phyloP scores from a whole-genome alignment of 2,888 invertebrate species.

The Trypoxylon attenuatum region DNA sequence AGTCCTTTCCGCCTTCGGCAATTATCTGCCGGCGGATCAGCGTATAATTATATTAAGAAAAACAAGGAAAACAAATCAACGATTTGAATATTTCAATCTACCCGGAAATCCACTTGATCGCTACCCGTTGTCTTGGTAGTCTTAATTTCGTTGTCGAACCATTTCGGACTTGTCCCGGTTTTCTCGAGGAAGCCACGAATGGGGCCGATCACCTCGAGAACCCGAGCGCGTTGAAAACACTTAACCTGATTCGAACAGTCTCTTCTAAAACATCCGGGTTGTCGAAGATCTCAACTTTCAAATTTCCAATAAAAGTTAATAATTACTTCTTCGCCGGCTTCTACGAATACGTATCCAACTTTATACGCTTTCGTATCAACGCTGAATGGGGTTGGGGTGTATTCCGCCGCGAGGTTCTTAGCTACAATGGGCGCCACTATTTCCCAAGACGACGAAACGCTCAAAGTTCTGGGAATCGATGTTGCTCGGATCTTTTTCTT shows the following conservation, averaged over 20 bases:
- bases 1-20: slow-evolving; percentile 35
- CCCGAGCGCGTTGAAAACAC: slow-evolving; percentile 25
- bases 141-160: slow-evolving; percentile 47
- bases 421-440: slow-evolving; percentile 48
- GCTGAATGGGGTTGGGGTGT: slow-evolving; percentile 54
- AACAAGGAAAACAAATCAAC: slow-evolving; percentile 22
- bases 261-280: not conserved
- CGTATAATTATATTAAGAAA: no score
- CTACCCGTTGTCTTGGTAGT: slow-evolving; percentile 34
- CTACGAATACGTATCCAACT: slow-evolving; percentile 62
- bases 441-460: slow-evolving; percentile 51
- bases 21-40: slow-evolving; percentile 23
- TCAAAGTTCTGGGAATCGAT: slow-evolving; percentile 39
- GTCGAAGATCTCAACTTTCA: not conserved
- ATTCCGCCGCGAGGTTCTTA: slow-evolving; percentile 50
- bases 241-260: slow-evolving; percentile 23
- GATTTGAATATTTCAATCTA: slow-evolving; percentile 20
- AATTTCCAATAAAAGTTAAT: not conserved
- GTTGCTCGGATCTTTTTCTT: slow-evolving; percentile 20
- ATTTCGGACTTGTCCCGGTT: slow-evolving; percentile 32
- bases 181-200: slow-evolving; percentile 45
- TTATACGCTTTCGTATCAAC: slow-evolving; percentile 58
- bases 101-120: slow-evolving; percentile 51
- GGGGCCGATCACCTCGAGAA: slow-evolving; percentile 57
- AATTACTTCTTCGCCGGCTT: slow-evolving; percentile 15